Evolutionary conservation across 2,888 invertebrate genomes (phyloP), one percentile per base, ranked within the genome.

Genomic region (Notodonta dromedarius): DNA sequence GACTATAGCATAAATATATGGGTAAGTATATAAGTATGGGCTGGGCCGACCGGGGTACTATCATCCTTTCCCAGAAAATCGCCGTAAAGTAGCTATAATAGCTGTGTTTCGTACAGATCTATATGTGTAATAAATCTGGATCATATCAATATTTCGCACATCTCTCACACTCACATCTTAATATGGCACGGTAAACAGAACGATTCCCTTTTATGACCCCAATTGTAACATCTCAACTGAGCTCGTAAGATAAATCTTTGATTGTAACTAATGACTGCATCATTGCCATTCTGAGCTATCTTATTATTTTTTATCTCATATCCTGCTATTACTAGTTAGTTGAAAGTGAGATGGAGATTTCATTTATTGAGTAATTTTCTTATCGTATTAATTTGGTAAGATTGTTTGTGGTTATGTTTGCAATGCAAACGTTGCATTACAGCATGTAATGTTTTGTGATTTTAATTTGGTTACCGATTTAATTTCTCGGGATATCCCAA

Each of bases 251-350:
- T 66, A 73, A 70, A 72, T 70, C 60, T 64, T 61, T 69, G 68
- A 76, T 77, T 77, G 69, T 77, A 65, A 77, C 59, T 73, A 70
- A 77, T 76, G 76, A 67, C 66, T 12, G 52, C 58, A 66, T 71
- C 65, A 66, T n/a, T 39, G 7, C 60, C 67, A 57, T 66, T 57
- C 59, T 58, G 67, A 56, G 57, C 70, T 64, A 62, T 69, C 55
- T 61, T 59, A 67, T 72, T 71, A 65, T 60, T 63, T 54, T 70
- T 71, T 71, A 71, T 73, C 69, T 62, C 53, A 69, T 74, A 63
- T 73, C 64, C 69, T 63, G 69, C 69, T 71, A 69, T 71, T 66
- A 69, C 42, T 48, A 61, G 65, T 58, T 51, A 54, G 56, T 67
- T 67, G 50, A 66, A 62, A 69, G 59, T 59, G 12, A 39, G 53